A percentile compares a stretch with the other conserved stretches of the same genome.
These are phyloP conservation scores for Cephus pulcher DNA, from an alignment of 2,888 invertebrate species.

Conservation along the genomic window DNA sequence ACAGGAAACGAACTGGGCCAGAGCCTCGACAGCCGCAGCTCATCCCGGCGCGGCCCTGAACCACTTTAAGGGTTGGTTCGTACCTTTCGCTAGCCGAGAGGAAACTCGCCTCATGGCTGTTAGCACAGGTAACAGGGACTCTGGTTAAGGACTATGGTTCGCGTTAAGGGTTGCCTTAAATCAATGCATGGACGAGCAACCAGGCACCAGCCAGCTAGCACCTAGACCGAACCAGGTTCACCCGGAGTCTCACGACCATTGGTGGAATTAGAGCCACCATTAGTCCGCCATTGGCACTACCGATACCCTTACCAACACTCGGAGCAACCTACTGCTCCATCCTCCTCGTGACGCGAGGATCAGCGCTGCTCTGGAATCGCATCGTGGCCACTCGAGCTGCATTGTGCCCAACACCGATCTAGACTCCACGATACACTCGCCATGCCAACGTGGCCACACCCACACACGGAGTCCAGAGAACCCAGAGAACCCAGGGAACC, in stretches of 20 bases:
- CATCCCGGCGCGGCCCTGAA: too few species aligned
- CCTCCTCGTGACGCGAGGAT: slow-evolving; percentile 10
- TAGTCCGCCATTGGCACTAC: slow-evolving; percentile 39
- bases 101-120: slow-evolving; percentile 17
- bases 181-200: slow-evolving; percentile 47
- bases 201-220: slow-evolving; percentile 17
- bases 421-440: too few species aligned
- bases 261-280: slow-evolving; percentile 51
- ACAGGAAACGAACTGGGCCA: too few species aligned
- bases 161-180: slow-evolving; percentile 49
- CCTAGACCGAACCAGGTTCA: neutral
- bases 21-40: too few species aligned
- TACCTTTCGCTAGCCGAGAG: neutral
- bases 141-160: slow-evolving; percentile 15
- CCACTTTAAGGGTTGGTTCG: too few species aligned
- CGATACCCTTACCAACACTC: slow-evolving; percentile 20
- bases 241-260: slow-evolving; percentile 41
- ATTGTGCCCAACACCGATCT: slow-evolving; percentile 48
- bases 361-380: slow-evolving; percentile 40
- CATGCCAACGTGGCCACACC: slow-evolving; percentile 7
- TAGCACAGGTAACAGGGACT: slow-evolving; percentile 29
- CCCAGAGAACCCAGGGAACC: slow-evolving; percentile 9
- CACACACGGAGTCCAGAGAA: slow-evolving; percentile 9
- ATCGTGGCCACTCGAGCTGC: slow-evolving; percentile 54
- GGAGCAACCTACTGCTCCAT: neutral